Evolutionary conservation across 2,888 invertebrate species (phyloP), one percentile per base, ranked within the genome.

Genomic region (Sisyra nigra): DNA sequence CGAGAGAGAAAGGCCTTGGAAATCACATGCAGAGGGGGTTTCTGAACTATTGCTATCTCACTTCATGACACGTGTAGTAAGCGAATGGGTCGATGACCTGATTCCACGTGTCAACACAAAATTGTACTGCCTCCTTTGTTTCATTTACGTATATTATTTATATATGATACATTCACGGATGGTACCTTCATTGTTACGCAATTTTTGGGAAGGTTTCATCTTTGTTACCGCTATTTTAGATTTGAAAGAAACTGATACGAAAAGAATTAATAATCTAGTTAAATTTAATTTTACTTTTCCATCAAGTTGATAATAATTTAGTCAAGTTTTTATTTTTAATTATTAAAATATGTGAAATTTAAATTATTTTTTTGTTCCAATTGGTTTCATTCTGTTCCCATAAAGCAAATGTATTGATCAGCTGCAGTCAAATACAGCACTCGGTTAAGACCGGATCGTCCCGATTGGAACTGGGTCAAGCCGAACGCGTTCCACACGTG

Each of bases 401-500:
- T 17, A 14, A 19, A 10, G 15, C 30, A 14, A 14, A 18, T 40
- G 42, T 42, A 42, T 42, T 42, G 42, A 42, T 42, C 42, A 42
- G 42, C 42, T 42, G 42, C 42, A 35, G 42, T 30, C 18, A 18
- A 11, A 35, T 18, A 37, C 37, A 18, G 11, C 30, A 44, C 35
- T 54, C 54, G 54, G 48, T 34, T 48, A 45, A 45, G 49, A 50
- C 52, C 55, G 55, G 49, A 49, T 38, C 43, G 46, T 46, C 47
- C 48, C 54, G 53, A 47, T 19, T 34, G 40, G 47, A 55, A 52
- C 47, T 55, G 45, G 55, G 55, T 55, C 55, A 55, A 24, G 24
- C 50, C 52, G 53, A 52, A 53, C 53, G 49, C 34, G 52, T 52
- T 53, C 52, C 55, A 55, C 55, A 54, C 54, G 55, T 53, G 53